Evolutionary conservation across 2,113 vertebrate species (phyloP).

Genomic region (Apodemus sylvaticus): DNA sequence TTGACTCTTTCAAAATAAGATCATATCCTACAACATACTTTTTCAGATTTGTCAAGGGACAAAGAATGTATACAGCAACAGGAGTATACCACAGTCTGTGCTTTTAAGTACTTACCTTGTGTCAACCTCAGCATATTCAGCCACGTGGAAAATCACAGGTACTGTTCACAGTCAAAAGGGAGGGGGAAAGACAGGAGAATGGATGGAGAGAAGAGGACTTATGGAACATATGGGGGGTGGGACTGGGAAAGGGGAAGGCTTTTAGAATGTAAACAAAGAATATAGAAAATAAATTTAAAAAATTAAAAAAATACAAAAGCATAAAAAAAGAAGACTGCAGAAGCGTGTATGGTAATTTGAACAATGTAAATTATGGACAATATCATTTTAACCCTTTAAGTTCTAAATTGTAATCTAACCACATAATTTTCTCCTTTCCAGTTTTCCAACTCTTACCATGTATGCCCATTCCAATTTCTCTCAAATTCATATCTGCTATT

Average conservation of each 20-base stretch:
- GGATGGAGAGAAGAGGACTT: too few species aligned
- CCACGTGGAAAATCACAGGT: not conserved
- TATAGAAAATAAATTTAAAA: too few species aligned
- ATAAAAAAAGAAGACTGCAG: not conserved
- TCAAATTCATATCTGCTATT: not conserved
- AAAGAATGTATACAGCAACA: not conserved
- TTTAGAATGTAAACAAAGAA: too few species aligned
- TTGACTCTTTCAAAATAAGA: not conserved
- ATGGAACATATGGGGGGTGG: too few species aligned
- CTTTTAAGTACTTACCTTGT: not conserved
- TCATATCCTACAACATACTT: not conserved
- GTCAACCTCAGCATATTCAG: not conserved
- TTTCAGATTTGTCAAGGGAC: not conserved
- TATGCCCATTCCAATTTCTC: too few species aligned
- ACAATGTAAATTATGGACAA: not conserved
- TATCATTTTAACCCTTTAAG: not conserved
- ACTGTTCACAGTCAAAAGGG: not conserved
- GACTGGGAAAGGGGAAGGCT: too few species aligned
- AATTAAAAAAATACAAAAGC: too few species aligned
- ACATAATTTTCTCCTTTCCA: not conserved
- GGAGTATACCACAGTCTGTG: not conserved
- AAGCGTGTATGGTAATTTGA: not conserved
- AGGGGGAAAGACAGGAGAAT: too few species aligned
- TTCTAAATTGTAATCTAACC: not conserved
- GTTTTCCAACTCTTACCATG: not conserved